Conservation (phyloP, 37 sponge, comb jelly and placozoan genomes). For the Chondrosia reniformis region DNA sequence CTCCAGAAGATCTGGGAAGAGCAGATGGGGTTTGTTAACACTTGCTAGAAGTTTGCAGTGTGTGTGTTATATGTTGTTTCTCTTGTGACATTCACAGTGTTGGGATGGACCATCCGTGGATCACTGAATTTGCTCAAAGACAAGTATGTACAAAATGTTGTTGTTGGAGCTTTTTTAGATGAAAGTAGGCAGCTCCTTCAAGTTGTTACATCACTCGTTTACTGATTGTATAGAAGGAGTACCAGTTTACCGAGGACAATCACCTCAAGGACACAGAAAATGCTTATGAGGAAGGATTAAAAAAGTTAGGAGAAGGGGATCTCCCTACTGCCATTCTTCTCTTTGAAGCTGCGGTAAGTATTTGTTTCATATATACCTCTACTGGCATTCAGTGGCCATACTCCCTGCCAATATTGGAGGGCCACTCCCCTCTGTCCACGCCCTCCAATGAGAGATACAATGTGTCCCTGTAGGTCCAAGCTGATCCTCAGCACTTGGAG, state of each 20-base stretch:
- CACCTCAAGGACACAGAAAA: conserved; percentile 30
- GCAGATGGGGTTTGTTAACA: not conserved
- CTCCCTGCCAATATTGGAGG: not conserved
- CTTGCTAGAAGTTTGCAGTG: not conserved
- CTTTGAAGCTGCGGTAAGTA: conserved; percentile 71
- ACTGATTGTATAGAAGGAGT: not conserved
- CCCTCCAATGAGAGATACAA: not conserved
- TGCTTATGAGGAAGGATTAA: conserved; percentile 71
- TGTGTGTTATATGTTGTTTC: too few species aligned
- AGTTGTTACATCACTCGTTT: not conserved
- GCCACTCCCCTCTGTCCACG: not conserved
- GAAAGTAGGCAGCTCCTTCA: not conserved
- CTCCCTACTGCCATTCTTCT: conserved; percentile 73
- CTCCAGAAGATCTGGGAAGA: not conserved
- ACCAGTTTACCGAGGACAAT: conserved; percentile 45
- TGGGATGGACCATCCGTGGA: too few species aligned
- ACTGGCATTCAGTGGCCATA: not conserved
- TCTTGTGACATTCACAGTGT: too few species aligned
- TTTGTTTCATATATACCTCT: not conserved
- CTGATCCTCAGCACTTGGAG: conserved; percentile 18
- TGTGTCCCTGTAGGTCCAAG: conserved; percentile 32
- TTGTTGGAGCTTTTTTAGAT: not conserved
- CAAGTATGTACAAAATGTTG: not conserved
- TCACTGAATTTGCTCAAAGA: too few species aligned
- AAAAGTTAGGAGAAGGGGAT: conserved; percentile 67